Evolutionary conservation across 2,888 invertebrate genomes (phyloP).

Genomic region (Thymelicus sylvestris): DNA sequence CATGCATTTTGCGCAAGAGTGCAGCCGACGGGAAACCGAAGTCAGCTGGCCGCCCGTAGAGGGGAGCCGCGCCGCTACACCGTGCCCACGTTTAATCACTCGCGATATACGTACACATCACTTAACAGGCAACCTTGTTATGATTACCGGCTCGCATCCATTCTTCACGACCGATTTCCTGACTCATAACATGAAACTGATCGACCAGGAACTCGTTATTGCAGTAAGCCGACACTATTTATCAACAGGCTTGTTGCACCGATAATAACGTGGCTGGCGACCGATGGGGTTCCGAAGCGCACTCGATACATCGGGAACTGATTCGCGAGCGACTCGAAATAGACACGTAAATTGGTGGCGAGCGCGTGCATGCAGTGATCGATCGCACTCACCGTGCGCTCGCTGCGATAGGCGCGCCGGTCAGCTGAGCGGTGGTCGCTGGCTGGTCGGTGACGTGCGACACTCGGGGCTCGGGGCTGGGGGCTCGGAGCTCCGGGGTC

Average conservation of each 20-base stretch:
- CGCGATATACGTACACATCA: conserved; percentile 41
- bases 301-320: conserved; percentile 39
- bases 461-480: conserved; percentile 45
- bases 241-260: conserved; percentile 66
- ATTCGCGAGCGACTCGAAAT: conserved; percentile 79
- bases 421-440: conserved; percentile 72
- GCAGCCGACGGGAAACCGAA: conserved; percentile 66
- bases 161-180: conserved; percentile 58
- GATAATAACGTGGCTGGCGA: conserved; percentile 39
- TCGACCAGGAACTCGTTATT: conserved; percentile 54
- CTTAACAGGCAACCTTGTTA: conserved; percentile 50
- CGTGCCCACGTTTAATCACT: conserved; percentile 38
- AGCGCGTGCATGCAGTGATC: conserved; percentile 76
- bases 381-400: conserved; percentile 83
- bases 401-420: conserved; percentile 67
- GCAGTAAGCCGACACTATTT: conserved; percentile 77
- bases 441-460: conserved; percentile 51
- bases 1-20: conserved; percentile 62
- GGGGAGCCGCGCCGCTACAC: conserved; percentile 33
- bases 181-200: conserved; percentile 60
- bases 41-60: conserved; percentile 60
- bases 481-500: conserved; percentile 42
- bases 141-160: conserved; percentile 57
- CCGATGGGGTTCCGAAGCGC: conserved; percentile 47
- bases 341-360: conserved; percentile 69